Conservation (phyloP, 2,888 invertebrate species). For the Ethmia dodecea region DNA sequence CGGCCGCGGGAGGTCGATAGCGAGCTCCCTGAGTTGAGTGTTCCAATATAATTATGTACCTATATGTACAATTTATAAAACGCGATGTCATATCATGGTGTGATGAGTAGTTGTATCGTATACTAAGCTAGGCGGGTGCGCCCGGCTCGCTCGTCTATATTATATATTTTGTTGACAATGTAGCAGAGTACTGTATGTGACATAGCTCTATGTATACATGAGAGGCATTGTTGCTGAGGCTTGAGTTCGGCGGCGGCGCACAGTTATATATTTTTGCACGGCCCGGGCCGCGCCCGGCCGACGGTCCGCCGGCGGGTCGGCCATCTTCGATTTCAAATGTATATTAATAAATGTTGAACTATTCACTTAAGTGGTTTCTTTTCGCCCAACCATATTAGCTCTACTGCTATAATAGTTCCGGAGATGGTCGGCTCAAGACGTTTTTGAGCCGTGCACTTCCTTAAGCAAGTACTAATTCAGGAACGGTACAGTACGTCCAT, state of each 20-base stretch:
- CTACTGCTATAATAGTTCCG: no score
- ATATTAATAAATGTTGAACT: conserved; percentile 68
- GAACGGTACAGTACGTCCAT: no score
- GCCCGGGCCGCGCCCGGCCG: background rate
- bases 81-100: conserved; percentile 67
- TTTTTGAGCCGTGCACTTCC: no score
- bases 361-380: conserved; percentile 30
- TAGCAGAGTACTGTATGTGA: conserved; percentile 34
- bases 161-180: conserved; percentile 45
- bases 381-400: background rate
- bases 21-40: background rate
- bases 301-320: conserved; percentile 13
- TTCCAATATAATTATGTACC: conserved; percentile 11
- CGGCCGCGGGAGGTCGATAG: conserved; percentile 25
- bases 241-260: conserved; percentile 3
- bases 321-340: conserved; percentile 59
- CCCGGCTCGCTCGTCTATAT: conserved; percentile 6
- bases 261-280: conserved; percentile 13
- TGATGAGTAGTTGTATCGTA: conserved; percentile 46
- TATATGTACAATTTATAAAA: conserved; percentile 30
- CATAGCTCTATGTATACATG: conserved; percentile 48
- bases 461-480: no score
- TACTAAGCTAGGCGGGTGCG: conserved; percentile 7
- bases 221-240: background rate
- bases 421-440: no score